These are phyloP conservation scores for Drosophila malerkotliana DNA, from an alignment of 1,140 invertebrate genomes.

Conservation along the genomic window DNA sequence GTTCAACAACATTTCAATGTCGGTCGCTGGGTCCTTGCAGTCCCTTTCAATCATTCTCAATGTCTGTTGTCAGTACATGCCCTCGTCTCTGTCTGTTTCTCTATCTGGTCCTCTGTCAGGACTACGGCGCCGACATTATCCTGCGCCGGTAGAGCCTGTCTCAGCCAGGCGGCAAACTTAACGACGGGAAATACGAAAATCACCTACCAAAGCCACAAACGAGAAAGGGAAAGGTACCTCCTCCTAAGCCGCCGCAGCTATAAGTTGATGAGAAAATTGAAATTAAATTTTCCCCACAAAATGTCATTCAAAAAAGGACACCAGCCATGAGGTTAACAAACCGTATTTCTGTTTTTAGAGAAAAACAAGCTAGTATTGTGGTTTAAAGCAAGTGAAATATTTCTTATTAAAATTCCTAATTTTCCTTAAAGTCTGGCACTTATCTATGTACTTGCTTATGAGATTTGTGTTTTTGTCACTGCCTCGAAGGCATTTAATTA, in stretches of 20 bases:
- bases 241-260: slow-evolving; percentile 25
- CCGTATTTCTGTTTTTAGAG: slow-evolving; percentile 5
- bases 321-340: slow-evolving; percentile 55
- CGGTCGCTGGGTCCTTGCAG: slow-evolving; percentile 30
- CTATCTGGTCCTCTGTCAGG: slow-evolving; percentile 18
- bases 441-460: slow-evolving; percentile 8
- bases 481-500: slow-evolving; percentile 72
- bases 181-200: slow-evolving; percentile 59
- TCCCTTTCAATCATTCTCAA: slow-evolving; percentile 46
- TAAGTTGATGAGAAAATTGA: slow-evolving; percentile 65
- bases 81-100: slow-evolving; percentile 20
- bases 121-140: slow-evolving; percentile 54
- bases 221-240: not conserved
- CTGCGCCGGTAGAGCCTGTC: slow-evolving; percentile 38
- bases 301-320: slow-evolving; percentile 64
- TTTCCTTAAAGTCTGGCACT: not conserved
- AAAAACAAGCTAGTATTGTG: slow-evolving; percentile 1
- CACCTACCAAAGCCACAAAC: slow-evolving; percentile 24
- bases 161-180: slow-evolving; percentile 40
- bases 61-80: slow-evolving; percentile 27
- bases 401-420: not conserved
- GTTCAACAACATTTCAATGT: slow-evolving; percentile 81
- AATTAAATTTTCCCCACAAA: slow-evolving; percentile 68
- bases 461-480: slow-evolving; percentile 44
- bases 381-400: not conserved